Conservation (phyloP, 2,797 vertebrate genomes). For the Mico argentatus region DNA sequence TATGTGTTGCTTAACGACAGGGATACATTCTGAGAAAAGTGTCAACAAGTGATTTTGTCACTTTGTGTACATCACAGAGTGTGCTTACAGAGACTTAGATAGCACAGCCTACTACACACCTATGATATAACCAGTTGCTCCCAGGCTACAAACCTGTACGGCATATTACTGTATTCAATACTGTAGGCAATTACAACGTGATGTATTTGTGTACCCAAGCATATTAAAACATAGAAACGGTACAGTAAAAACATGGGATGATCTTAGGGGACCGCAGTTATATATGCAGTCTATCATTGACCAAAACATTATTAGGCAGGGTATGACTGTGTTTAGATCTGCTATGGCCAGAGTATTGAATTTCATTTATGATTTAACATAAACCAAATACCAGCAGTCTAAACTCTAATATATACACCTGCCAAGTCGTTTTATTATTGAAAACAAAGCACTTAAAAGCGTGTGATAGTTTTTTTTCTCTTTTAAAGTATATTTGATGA, state of each 20-base stretch:
- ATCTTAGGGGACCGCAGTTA: background rate
- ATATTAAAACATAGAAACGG: background rate
- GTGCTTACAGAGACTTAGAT: background rate
- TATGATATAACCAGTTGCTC: background rate
- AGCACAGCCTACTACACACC: too few species aligned
- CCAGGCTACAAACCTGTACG: background rate
- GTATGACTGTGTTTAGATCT: background rate
- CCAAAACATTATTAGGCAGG: background rate
- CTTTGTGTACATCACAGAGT: background rate
- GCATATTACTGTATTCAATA: background rate
- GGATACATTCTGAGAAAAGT: background rate
- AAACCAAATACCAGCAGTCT: background rate
- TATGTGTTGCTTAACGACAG: background rate
- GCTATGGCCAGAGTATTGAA: background rate
- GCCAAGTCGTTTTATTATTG: conserved; percentile 28
- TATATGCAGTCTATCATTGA: background rate
- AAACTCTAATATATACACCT: conserved; percentile 6
- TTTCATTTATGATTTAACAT: conserved; percentile 49
- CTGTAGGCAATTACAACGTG: background rate
- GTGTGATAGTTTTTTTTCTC: background rate
- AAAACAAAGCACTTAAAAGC: conserved; percentile 43
- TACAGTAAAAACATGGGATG: background rate
- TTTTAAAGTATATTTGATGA: conserved; percentile 55
- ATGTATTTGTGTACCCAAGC: background rate
- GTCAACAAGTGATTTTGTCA: background rate